Percentiles rank a stretch among this genome's conserved stretches.
Conservation (phyloP, 1,140 invertebrate species). For the Homalodisca vitripennis region DNA sequence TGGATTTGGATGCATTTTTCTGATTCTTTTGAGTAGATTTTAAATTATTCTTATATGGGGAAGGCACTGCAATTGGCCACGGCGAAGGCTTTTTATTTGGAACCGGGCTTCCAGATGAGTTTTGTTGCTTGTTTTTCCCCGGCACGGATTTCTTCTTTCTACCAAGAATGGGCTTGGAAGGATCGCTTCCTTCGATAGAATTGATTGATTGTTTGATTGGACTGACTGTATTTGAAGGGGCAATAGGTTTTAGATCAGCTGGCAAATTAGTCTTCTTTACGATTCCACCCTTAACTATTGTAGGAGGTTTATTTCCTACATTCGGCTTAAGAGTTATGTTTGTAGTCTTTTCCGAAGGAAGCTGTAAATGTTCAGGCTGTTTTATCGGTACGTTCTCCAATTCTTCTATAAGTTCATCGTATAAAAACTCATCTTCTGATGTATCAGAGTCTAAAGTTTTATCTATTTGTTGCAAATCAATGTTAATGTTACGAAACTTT, state of each 20-base stretch:
- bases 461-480: background rate
- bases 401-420: slow-evolving; percentile 7
- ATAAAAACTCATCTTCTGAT: slow-evolving; percentile 11
- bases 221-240: background rate
- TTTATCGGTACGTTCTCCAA: background rate
- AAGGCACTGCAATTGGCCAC: background rate
- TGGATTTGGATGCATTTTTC: background rate
- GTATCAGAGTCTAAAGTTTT: background rate
- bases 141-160: too few relatives aligned
- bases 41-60: too few relatives aligned
- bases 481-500: background rate
- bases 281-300: slow-evolving; percentile 11
- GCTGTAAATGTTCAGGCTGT: background rate
- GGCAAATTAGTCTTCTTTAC: slow-evolving; percentile 12
- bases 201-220: background rate
- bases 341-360: background rate
- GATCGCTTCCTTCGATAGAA: background rate
- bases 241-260: slow-evolving; percentile 1
- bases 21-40: background rate
- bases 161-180: too few relatives aligned
- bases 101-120: too few relatives aligned
- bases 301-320: slow-evolving; percentile 15
- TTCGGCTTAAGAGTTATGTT: slow-evolving; percentile 16
- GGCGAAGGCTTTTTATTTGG: background rate
- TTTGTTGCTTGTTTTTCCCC: too few relatives aligned